These are phyloP conservation scores for Lamellibrachia luymesi DNA, from an alignment of 1,140 invertebrate species.

Conservation along the genomic window DNA sequence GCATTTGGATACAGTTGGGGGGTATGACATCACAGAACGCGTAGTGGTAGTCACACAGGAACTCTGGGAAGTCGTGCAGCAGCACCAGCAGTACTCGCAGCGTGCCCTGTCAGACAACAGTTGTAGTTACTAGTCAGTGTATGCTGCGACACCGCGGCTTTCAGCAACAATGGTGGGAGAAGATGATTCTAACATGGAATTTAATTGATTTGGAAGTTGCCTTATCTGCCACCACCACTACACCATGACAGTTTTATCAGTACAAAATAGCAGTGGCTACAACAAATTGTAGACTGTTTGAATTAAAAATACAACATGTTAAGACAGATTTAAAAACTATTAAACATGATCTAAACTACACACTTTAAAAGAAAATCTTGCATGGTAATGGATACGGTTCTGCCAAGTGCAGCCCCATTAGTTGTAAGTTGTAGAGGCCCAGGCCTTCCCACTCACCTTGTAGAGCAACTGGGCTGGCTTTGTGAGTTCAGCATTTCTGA, in stretches of 20 bases:
- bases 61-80: conserved; percentile 98
- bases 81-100: conserved; percentile 92
- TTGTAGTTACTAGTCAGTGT: neutral
- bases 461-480: conserved; percentile 91
- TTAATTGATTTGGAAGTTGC: neutral
- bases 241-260: neutral
- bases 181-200: neutral
- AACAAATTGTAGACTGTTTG: too few relatives aligned
- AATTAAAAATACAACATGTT: too few relatives aligned
- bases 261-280: too few relatives aligned
- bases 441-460: conserved; percentile 58
- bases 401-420: neutral
- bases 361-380: too few relatives aligned
- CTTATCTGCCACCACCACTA: neutral
- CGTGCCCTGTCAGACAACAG: conserved; percentile 69
- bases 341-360: too few relatives aligned
- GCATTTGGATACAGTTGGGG: conserved; percentile 98
- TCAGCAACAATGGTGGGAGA: neutral
- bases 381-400: too few relatives aligned
- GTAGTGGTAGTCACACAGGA: conserved; percentile 98
- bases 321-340: too few relatives aligned
- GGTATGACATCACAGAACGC: conserved; percentile 99
- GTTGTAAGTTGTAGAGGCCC: neutral
- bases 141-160: neutral
- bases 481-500: conserved; percentile 92